Evolutionary conservation across 2,113 vertebrate species (phyloP).

Genomic region (Glaucidium brasilianum): DNA sequence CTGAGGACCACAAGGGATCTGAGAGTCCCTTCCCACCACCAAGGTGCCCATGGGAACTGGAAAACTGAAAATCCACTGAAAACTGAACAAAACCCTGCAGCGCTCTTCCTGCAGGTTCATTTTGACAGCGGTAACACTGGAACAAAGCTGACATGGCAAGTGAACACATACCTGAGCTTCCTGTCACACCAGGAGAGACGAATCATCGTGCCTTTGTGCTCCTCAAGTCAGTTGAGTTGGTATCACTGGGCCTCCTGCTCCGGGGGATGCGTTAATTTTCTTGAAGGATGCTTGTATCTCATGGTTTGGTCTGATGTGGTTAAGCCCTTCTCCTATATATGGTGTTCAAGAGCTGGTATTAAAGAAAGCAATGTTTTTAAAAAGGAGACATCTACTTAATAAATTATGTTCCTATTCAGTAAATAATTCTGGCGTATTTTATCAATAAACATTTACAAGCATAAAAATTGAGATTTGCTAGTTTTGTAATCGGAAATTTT

Average conservation of each 20-base stretch:
- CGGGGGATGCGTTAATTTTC: not conserved
- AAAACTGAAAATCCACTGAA: not conserved
- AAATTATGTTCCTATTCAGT: not conserved
- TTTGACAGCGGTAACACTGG: not conserved
- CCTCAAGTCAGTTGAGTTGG: not conserved
- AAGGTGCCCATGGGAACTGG: accelerated
- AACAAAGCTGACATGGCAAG: not conserved
- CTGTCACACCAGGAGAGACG: not conserved
- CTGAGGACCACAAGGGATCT: not conserved
- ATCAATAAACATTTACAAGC: not conserved
- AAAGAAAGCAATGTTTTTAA: not conserved
- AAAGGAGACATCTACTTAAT: not conserved
- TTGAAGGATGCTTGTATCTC: no score
- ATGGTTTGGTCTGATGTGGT: not conserved
- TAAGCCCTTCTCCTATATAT: not conserved
- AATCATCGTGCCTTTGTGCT: accelerated
- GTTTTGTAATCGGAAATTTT: not conserved
- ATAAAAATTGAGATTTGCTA: not conserved
- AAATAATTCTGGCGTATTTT: not conserved
- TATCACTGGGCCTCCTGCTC: not conserved
- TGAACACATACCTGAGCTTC: not conserved
- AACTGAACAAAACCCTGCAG: not conserved
- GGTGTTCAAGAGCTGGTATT: not conserved
- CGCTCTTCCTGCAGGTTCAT: not conserved
- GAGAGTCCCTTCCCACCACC: not conserved